Base-by-base conservation (phyloP, 2,797 vertebrate genomes). In the Limnodromus scolopaceus region DNA sequence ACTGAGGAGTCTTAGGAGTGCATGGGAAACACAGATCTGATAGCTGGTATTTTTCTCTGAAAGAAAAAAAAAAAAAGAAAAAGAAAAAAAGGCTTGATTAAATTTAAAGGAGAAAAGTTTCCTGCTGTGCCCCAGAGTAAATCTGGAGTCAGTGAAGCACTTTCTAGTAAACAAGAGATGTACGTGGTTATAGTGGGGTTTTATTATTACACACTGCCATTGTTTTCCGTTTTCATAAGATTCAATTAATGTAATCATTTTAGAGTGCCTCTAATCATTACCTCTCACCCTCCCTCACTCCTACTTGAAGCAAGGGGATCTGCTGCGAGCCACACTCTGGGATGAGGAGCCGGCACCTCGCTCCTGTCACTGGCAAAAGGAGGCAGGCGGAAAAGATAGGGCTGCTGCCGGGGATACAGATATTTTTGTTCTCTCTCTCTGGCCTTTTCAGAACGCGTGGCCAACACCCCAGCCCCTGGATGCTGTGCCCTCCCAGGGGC, bases 221-320 rank as follows among this genome's bases (percentile, higher is more conserved):
- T 96, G 92, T 96, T 92, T 96, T 94, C 76, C 84, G 49, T 95
- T 93, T 95, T 96, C 85, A 17, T 88, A 71, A 90, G 75, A 55
- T 85, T 90, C 89, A 96, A 93, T 96, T 96, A 96, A 94, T 90
- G 94, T 60, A 95, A 96, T 93, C 65, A 95, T 70, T 97, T 95
- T 94, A 64, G 94, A 95, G 92, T 96, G 94, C 84, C 89, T 95
- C 92, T 96, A 57, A 91, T 96, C 78, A 75, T 94, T 92, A 64
- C 95, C 81, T 96, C 78, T 83, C 9, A 6, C 90, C 87, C 32
- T 82, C 58, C 83, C 80, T 90, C 86, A 4, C 70, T 93, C 4
- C 1, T 64, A 74, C 94, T 85, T 83, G 94, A 95, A 69, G 81
- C 57, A 63, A 65, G 38, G 87, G 89, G 77, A 75, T 77, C 46